These are phyloP conservation scores for Cataglyphis livida DNA, from an alignment of 2,888 invertebrate genomes.

Conservation along the genomic window DNA sequence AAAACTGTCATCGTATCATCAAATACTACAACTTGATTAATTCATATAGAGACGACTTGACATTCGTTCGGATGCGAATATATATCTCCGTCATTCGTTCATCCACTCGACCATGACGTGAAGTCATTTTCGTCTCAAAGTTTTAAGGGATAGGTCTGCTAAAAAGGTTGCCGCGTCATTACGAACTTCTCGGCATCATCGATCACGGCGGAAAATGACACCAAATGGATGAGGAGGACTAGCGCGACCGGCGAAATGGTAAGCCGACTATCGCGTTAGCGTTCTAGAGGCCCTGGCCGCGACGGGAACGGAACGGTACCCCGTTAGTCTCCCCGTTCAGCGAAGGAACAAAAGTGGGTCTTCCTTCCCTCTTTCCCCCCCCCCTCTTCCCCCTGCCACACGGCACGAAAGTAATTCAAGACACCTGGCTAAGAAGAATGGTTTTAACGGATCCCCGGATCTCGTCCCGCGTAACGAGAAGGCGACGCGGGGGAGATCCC, in stretches of 20 bases:
- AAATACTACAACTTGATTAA: conserved; percentile 13
- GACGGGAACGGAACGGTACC: conserved; percentile 30
- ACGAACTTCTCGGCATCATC: conserved; percentile 25
- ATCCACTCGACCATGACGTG: conserved; percentile 26
- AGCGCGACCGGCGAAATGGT: conserved; percentile 34
- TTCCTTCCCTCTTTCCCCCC: conserved; percentile 27
- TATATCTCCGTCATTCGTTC: conserved; percentile 4
- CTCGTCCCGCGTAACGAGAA: conserved; percentile 18
- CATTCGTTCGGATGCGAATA: not conserved
- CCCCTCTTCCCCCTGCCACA: not conserved
- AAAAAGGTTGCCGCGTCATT: conserved; percentile 32
- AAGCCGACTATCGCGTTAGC: conserved; percentile 27
- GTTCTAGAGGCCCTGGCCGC: not conserved
- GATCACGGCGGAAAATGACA: conserved; percentile 39
- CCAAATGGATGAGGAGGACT: not conserved
- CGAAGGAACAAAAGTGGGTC: conserved; percentile 56
- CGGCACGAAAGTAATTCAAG: conserved; percentile 48
- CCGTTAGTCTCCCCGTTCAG: conserved; percentile 47
- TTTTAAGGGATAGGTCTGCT: not conserved
- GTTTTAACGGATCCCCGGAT: conserved; percentile 64
- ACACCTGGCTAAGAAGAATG: conserved; percentile 51
- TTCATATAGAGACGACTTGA: not conserved
- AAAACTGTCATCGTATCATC: not conserved
- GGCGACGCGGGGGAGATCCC: not conserved
- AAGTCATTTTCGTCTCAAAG: conserved; percentile 9